These are phyloP conservation scores for Drosophila pseudoananassae DNA, from an alignment of 1,140 invertebrate species.

Conservation along the genomic window DNA sequence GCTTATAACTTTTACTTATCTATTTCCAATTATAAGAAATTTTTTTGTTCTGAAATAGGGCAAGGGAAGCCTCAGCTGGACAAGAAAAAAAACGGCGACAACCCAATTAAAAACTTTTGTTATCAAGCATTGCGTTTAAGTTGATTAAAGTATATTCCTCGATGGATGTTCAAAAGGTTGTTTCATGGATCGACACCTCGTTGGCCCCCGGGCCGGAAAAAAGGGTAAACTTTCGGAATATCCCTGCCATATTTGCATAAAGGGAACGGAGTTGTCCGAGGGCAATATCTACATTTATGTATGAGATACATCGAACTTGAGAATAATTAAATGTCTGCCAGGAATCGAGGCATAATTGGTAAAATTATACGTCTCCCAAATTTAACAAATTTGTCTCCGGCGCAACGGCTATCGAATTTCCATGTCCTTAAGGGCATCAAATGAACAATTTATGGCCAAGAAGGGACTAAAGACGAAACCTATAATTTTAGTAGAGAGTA, in stretches of 20 bases:
- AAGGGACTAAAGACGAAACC: background rate
- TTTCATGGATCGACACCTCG: slow-evolving; percentile 46
- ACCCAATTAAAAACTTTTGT: slow-evolving; percentile 80
- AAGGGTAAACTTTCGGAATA: slow-evolving; percentile 53
- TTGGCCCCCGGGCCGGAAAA: slow-evolving; percentile 16
- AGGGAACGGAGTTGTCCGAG: slow-evolving; percentile 17
- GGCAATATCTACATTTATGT: slow-evolving; percentile 8
- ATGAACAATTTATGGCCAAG: background rate
- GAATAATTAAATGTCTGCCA: slow-evolving; percentile 31
- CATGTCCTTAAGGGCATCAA: slow-evolving; percentile 1
- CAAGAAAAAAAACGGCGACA: slow-evolving; percentile 30
- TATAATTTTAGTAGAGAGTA: background rate
- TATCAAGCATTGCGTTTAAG: slow-evolving; percentile 60
- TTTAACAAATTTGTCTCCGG: slow-evolving; percentile 8
- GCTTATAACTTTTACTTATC: no score
- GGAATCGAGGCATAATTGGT: slow-evolving; percentile 53
- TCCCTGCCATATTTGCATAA: slow-evolving; percentile 54
- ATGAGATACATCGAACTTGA: slow-evolving; percentile 12
- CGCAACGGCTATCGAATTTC: slow-evolving; percentile 29
- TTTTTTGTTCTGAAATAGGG: background rate
- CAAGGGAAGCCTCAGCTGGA: background rate
- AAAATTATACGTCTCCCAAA: slow-evolving; percentile 51
- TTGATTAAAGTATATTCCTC: slow-evolving; percentile 67
- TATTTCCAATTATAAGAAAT: background rate
- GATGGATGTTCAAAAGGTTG: slow-evolving; percentile 44